Conservation (phyloP, 2,888 invertebrate species). For the Quadroppia sp. region DNA sequence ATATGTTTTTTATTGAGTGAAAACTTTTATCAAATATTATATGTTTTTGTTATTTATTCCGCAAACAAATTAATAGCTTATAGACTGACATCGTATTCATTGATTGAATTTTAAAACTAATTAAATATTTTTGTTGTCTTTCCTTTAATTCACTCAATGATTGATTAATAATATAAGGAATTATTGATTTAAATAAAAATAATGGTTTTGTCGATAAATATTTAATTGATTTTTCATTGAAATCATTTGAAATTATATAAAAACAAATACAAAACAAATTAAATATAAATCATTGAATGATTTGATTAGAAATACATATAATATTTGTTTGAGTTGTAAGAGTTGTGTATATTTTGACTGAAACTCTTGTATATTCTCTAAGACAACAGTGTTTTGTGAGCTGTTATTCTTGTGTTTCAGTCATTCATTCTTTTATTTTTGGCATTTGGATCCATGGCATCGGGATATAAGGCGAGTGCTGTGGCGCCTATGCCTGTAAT, state of each 20-base stretch:
- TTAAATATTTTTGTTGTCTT: conserved; percentile 4
- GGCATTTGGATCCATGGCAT: conserved; percentile 3
- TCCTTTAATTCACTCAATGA: neutral
- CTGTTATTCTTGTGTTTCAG: neutral
- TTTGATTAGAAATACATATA: too few species aligned
- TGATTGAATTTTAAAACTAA: conserved; percentile 14
- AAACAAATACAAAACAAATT: too few species aligned
- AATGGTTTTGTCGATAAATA: neutral
- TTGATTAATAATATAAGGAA: neutral
- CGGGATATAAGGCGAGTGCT: neutral
- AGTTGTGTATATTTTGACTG: neutral
- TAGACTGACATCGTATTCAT: too few species aligned
- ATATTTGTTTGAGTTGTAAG: neutral
- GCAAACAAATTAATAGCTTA: neutral
- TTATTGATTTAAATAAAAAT: neutral
- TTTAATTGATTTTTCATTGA: too few species aligned
- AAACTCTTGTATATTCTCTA: neutral
- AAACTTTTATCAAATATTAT: too few species aligned
- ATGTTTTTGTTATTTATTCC: conserved; percentile 17
- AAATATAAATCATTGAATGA: too few species aligned
- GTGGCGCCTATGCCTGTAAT: conserved; percentile 28
- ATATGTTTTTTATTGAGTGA: too few species aligned
- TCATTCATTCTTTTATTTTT: conserved; percentile 4
- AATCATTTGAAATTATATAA: too few species aligned
- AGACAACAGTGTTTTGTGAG: neutral